phyloP scores from a whole-genome alignment of 2,888 invertebrate species.

The Rhingia rostrata region DNA sequence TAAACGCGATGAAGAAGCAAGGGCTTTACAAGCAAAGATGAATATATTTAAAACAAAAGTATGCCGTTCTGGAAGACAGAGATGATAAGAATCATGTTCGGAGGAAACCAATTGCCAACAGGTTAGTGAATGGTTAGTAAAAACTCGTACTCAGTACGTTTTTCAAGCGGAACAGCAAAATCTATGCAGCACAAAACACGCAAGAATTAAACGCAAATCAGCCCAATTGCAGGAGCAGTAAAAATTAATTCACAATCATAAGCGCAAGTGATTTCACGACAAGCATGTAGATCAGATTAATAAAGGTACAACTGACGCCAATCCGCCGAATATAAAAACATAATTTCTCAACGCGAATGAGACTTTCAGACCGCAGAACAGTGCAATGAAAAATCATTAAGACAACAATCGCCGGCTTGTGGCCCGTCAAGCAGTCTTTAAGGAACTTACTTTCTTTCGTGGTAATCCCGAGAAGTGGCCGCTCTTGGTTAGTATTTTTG shows the following conservation, averaged over 20 bases:
- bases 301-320: not conserved
- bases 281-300: not conserved
- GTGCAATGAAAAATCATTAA: no score
- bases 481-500: conserved; percentile 4
- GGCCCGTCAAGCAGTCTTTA: no score
- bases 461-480: conserved; percentile 1
- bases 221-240: no score
- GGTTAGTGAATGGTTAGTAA: not conserved
- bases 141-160: not conserved
- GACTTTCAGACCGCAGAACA: not conserved
- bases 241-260: not conserved
- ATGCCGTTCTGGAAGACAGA: not conserved
- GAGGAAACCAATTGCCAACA: not conserved
- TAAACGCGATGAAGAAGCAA: no score
- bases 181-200: not conserved
- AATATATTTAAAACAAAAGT: not conserved
- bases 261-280: not conserved
- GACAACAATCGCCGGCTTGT: not conserved
- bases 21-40: no score
- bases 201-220: not conserved
- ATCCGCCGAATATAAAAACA: no score
- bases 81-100: not conserved
- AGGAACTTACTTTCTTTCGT: conserved; percentile 2
- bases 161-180: not conserved
- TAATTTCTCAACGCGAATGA: not conserved